Evolutionary conservation across 2,797 vertebrate genomes (phyloP), one percentile per base, ranked within the genome.

Genomic region (Ataeniobius toweri): DNA sequence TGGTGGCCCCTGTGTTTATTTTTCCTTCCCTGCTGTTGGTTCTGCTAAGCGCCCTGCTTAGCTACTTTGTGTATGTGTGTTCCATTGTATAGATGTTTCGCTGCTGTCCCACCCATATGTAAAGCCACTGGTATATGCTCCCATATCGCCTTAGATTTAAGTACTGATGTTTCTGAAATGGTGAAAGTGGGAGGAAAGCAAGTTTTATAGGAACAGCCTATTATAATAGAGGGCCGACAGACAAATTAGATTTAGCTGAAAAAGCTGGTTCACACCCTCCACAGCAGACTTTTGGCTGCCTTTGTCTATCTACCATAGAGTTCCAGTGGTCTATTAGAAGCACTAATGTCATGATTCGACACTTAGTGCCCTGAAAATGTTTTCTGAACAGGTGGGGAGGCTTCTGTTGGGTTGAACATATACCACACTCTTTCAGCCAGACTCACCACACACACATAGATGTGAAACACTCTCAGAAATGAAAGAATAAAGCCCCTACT

Each of bases 41-140:
- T 89, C 93, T 92, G 80, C 86, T 91, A 93, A 94, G 92, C 88
- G 63, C 88, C 87, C 87, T 80, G 90, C 89, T 94, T 92, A 94
- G 90, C 86, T 85, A 81, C 89, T 92, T 90, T 90, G 80, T 83
- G 73, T 18, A 24, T 76, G 56, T 83, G 79, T 85, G 39, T 70
- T 28, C 3, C 13, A 56, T 36, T 41, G 82, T 79, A 81, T 83
- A 26, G 79, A 71, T 67, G 67, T 85, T 77, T 80, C 71, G 63
- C 61, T 22, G 73, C 68, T 71, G 73, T 88, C 67, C 78, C 68
- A 76, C 56, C 72, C 80, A 73, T 73, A 68, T 79, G 61, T 55
- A 46, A 72, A 71, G 28, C 51, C 26, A 24, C 36, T 18, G 77
- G 71, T 67, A 71, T 77, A 80, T 74, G 68, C 71, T 73, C 79